Evolutionary conservation across 2,797 vertebrate genomes (phyloP), one percentile per base, ranked within the genome.

Genomic region (Heterohyrax brucei): DNA sequence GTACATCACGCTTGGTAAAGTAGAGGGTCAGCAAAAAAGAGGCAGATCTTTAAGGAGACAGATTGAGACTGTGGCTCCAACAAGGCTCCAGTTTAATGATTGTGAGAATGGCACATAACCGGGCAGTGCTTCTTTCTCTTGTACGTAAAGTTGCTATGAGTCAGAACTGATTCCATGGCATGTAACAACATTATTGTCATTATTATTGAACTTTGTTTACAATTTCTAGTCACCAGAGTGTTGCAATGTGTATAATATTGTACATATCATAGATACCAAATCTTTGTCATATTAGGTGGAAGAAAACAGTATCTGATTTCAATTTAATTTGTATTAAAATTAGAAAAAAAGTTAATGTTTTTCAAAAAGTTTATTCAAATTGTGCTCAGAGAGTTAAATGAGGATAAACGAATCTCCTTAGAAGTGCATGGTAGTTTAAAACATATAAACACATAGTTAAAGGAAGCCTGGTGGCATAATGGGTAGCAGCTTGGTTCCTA

Each of bases 371-470:
- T 50, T 93, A 82, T 92, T 82, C 18, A 91, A 56, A 78, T 73
- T 92, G 30, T 70, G 33, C 95, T 92, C 53, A 78, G 64, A 59
- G 16, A 91, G 64, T 70, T 70, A 91, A 85, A 80, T 88, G 56
- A 24, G 81, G 80, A 26, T 64, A 95, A 94, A n/a, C 33, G 76
- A 72, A 79, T 56, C 72, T 46, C 21, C 33, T 91, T 91, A 30
- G 6, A 62, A 89, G 68, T 53, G 22, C 44, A 91, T 85, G 39
- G 3, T n/a, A 79, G 39, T 92, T 89, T 0, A 44, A 88, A 92
- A 96, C 66, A 53, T 50, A 68, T 50, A 21, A 33, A 3, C 28
- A 73, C 95, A 50, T 53, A 53, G 50, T 53, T 10, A 53, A 53
- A 53, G 50, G 50, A 53, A 2, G 9, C 50, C 50, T 53, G 50